phyloP scores from a whole-genome alignment of 2,797 vertebrate genomes.

The Rhinogobio ventralis region DNA sequence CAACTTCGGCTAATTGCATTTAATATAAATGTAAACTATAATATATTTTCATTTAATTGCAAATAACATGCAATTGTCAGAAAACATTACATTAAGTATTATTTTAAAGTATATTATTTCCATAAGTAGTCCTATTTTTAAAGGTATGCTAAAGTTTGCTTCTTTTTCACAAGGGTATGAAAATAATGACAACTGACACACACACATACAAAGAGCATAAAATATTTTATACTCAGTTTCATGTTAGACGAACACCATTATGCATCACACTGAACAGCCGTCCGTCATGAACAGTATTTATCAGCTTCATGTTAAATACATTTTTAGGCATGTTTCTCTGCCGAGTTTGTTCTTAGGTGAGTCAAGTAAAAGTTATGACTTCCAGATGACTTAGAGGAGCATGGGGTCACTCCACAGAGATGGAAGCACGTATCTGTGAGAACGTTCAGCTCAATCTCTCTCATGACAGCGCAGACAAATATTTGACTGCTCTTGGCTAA shows the following conservation, averaged over 20 bases:
- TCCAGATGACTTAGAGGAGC: conserved; percentile 65
- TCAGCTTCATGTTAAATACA: conserved; percentile 60
- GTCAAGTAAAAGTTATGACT: conserved; percentile 66
- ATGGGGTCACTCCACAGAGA: conserved; percentile 54
- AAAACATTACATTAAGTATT: not conserved
- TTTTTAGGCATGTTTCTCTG: conserved; percentile 44
- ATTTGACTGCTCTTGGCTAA: conserved; percentile 51
- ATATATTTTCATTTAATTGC: not conserved
- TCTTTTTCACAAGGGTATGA: not conserved
- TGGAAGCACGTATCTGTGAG: conserved; percentile 40
- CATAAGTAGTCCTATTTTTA: not conserved
- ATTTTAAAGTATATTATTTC: not conserved
- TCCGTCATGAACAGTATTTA: conserved; percentile 41
- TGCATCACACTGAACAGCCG: conserved; percentile 51
- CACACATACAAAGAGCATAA: not conserved
- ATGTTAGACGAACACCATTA: not conserved
- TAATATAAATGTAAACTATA: too few species aligned
- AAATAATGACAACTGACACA: not conserved
- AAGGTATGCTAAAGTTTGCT: not conserved
- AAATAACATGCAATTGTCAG: too few species aligned
- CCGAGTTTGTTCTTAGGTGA: conserved; percentile 49
- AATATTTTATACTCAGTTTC: not conserved
- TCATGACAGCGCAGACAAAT: conserved; percentile 51
- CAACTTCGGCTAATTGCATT: too few species aligned
- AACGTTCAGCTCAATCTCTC: conserved; percentile 50